Base-by-base conservation (phyloP, 2,888 invertebrate species). In the Acleris literana region DNA sequence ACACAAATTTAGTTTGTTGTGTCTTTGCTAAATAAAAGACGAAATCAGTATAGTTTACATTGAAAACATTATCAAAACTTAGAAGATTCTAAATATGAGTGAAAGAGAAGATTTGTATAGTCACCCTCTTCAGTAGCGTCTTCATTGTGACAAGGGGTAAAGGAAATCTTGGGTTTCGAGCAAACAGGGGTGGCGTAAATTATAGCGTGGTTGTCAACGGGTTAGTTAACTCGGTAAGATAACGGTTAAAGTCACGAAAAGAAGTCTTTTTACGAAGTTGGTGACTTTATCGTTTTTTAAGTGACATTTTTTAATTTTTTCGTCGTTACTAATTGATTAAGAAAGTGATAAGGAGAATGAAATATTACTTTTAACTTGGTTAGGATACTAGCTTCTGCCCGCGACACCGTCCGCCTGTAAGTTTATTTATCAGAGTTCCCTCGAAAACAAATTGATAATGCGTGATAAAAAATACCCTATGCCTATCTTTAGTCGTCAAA, bases 151-250 rank as follows among this genome's bases (percentile, higher is more conserved):
- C 83, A 86, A 84, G 82, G 87, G 13, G 80, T 79, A 70, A 73
- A 73, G 78, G 75, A 82, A 85, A 87, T 89, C 90, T 89, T 84
- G 84, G 85, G 86, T 87, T 86, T 78, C 64, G 44, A 71, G 76
- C 81, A 82, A 86, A 82, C 80, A 85, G 79, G 85, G 88, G 85
- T 84, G 83, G 85, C 80, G 84, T 90, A 86, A 92, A 82, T 89
- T 91, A 90, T 85, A 66, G 80, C 75, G 66, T 62, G 61, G 70
- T 77, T 87, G 87, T 89, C 88, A 85, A 83, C 86, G 85, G 81
- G 84, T 82, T 85, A 80, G 81, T 87, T 87, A 80, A 81, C 72
- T 61, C 29, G 53, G 61, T 51, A 58, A 52, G 77, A 76, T 78
- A 80, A 74, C 66, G 66, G 67, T 63, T 33, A 39, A 20, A 39